Evolutionary conservation across 2,113 vertebrate species (phyloP).

Genomic region (Blennius ocellaris): DNA sequence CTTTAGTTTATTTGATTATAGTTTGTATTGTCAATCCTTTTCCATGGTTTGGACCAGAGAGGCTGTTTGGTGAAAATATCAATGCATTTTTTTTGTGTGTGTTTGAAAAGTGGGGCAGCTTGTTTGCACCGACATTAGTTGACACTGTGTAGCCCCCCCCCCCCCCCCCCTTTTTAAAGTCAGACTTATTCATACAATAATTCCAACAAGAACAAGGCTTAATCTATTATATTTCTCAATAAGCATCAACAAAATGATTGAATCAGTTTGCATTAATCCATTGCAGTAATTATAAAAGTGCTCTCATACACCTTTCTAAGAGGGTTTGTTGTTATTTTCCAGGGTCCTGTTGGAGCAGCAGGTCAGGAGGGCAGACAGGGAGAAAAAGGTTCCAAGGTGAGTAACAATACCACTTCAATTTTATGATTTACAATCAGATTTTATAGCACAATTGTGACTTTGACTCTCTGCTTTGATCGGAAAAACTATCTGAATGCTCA

Average conservation of each 20-base stretch:
- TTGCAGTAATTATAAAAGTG: not conserved
- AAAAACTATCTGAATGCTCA: too few species aligned
- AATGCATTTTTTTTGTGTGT: slow-evolving; percentile 69
- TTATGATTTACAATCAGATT: too few species aligned
- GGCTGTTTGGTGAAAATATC: slow-evolving; percentile 64
- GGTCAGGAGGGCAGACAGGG: slow-evolving; percentile 94
- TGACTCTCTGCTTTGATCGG: too few species aligned
- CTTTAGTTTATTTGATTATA: slow-evolving; percentile 62
- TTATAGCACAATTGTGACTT: too few species aligned
- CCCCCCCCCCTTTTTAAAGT: slow-evolving; percentile 43
- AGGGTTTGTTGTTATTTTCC: slow-evolving; percentile 6
- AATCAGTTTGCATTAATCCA: too few species aligned
- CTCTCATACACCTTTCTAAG: not conserved
- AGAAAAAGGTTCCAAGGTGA: slow-evolving; percentile 97
- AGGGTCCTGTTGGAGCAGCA: slow-evolving; percentile 88
- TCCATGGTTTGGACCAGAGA: slow-evolving; percentile 62
- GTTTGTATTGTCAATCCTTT: slow-evolving; percentile 63
- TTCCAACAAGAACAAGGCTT: too few species aligned
- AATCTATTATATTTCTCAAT: not conserved
- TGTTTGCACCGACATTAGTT: slow-evolving; percentile 21
- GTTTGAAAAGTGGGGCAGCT: slow-evolving; percentile 63
- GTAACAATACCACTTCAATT: not conserved
- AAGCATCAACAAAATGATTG: not conserved
- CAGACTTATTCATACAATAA: slow-evolving; percentile 7
- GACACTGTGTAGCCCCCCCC: not conserved